Evolutionary conservation across 2,113 vertebrate species (phyloP).

Genomic region (Notothenia coriiceps): DNA sequence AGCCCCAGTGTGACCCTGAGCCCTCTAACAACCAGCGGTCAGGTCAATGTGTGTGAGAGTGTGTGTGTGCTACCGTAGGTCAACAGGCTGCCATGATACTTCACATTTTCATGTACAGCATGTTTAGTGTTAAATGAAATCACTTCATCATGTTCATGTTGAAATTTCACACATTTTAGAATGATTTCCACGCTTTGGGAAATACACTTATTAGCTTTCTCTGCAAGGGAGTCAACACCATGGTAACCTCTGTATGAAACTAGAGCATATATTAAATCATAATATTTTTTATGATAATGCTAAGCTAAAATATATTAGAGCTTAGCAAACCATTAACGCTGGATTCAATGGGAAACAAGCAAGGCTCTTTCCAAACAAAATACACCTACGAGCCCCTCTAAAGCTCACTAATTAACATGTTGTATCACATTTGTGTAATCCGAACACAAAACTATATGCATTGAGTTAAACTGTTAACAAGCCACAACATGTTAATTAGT

Average conservation of each 20-base stretch:
- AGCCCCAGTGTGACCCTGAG: slow-evolving; percentile 70
- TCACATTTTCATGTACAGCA: slow-evolving; percentile 5
- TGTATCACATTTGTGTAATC: background rate
- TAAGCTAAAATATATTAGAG: background rate
- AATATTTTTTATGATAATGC: too few relatives aligned
- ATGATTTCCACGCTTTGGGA: background rate
- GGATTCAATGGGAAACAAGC: too few relatives aligned
- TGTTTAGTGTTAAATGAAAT: background rate
- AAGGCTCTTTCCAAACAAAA: too few relatives aligned
- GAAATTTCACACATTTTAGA: background rate
- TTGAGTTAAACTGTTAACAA: background rate
- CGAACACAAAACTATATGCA: too few relatives aligned
- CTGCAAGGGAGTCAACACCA: background rate
- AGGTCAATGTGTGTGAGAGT: slow-evolving; percentile 30
- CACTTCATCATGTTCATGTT: too few relatives aligned
- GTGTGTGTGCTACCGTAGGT: slow-evolving; percentile 38
- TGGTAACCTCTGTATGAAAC: background rate
- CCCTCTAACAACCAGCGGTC: slow-evolving; percentile 55
- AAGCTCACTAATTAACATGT: background rate
- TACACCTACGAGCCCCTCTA: too few relatives aligned
- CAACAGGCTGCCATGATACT: slow-evolving; percentile 28
- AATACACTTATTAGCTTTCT: background rate
- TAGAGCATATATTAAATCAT: background rate
- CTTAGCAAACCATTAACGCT: background rate
- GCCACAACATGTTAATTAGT: background rate